Evolutionary conservation across 2,113 vertebrate genomes (phyloP).

Genomic region (Vombatus ursinus): DNA sequence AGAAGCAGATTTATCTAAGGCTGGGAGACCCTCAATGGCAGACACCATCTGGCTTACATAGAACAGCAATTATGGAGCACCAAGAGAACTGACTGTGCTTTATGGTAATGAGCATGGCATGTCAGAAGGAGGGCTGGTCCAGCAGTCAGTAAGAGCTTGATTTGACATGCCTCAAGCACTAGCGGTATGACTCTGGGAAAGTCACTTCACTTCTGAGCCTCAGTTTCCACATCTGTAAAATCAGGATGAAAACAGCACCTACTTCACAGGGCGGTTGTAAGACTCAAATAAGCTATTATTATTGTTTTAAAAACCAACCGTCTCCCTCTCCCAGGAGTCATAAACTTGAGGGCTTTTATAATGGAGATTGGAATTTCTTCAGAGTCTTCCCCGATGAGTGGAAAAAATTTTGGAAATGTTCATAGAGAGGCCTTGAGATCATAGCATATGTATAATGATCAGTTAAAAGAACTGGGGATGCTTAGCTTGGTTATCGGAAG

Average conservation of each 20-base stretch:
- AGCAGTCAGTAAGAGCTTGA: neutral
- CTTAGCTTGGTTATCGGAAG: neutral
- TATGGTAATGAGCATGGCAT: neutral
- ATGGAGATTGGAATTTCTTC: constrained; percentile 29
- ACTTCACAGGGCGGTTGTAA: neutral
- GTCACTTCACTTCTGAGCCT: neutral
- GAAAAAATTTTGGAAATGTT: neutral
- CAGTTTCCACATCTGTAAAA: neutral
- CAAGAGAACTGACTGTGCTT: neutral
- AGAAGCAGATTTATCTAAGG: neutral
- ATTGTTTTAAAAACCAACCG: neutral
- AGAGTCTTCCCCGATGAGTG: neutral
- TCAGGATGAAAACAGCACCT: neutral
- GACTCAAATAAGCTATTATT: neutral
- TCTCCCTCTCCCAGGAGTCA: neutral
- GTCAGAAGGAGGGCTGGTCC: neutral
- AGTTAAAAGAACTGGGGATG: neutral
- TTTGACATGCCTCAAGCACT: neutral
- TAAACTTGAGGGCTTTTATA: neutral
- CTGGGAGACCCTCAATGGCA: neutral
- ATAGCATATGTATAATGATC: neutral
- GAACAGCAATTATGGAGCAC: neutral
- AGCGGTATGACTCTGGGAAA: neutral
- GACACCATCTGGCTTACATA: neutral
- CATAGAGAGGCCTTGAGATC: neutral